Evolutionary conservation across 2,888 invertebrate genomes (phyloP), one percentile per base, ranked within the genome.

Genomic region (Ectemnius lituratus): DNA sequence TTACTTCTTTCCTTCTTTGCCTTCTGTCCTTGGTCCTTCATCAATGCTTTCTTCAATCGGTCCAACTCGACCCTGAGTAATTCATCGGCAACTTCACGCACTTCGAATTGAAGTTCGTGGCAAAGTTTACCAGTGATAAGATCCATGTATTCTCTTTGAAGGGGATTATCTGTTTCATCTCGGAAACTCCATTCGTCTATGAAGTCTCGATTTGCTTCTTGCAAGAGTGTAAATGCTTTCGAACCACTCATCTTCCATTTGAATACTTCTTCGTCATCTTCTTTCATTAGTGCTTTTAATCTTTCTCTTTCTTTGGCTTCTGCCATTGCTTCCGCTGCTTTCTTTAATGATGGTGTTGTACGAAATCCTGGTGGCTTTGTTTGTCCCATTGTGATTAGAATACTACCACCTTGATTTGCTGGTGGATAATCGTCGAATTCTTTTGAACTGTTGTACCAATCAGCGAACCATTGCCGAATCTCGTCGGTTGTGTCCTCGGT

Each of bases 401-500:
- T 90, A 14, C 93, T 93, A 2, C 96, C 97, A 5, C 96, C 96
- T 88, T 94, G 93, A 47, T 94, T 94, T 47, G 93, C 93, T 74
- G 93, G 93, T 62, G 97, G 96, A 87, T 93, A 95, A 77, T 94
- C 94, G 75, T 96, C 96, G 86, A 96, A 96, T 62, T 92, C 90
- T 28, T 92, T 92, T 0, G 92, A 88, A 70, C 89, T 88, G 56
- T 90, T 88, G 90, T 95, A 94, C 94, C 95, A 96, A 67, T 93
- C 91, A 61, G 92, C 88, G 86, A 95, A 94, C 96, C 96, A 96
- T 85, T 94, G 93, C 70, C 95, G 92, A 70, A 97, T 93, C 91
- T 96, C 96, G 76, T 94, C 94, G 52, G 94, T 93, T 88, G 96
- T 95, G 82, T 95, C 94, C 86, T 96, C 96, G 91, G 95, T 93